Percentiles rank a stretch among this genome's conserved stretches.
These are phyloP conservation scores for Aethes cnicana DNA, from an alignment of 2,888 invertebrate genomes.

Conservation along the genomic window DNA sequence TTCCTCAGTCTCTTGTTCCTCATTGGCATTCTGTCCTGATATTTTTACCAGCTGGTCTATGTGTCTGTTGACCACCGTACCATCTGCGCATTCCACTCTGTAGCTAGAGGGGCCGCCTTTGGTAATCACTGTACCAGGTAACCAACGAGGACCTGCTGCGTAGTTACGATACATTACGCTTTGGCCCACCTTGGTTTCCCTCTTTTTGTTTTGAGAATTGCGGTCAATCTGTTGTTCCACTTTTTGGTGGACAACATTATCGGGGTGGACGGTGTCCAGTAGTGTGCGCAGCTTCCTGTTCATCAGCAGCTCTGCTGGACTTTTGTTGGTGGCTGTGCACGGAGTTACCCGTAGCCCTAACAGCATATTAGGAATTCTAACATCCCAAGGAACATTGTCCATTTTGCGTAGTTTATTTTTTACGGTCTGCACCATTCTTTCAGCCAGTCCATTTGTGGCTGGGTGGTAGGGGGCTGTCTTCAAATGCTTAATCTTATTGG, in stretches of 20 bases:
- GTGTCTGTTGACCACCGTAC: neutral
- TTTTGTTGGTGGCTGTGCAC: slow-evolving; percentile 28
- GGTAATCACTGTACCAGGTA: slow-evolving; percentile 2
- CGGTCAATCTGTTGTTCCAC: slow-evolving; percentile 20
- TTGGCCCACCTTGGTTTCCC: slow-evolving; percentile 23
- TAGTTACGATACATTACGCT: slow-evolving; percentile 10
- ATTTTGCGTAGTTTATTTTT: slow-evolving; percentile 34
- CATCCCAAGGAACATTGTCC: slow-evolving; percentile 30
- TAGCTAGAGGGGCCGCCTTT: slow-evolving; percentile 1
- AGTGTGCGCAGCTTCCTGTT: slow-evolving; percentile 28
- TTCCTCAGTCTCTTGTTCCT: no score
- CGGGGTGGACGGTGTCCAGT: slow-evolving; percentile 26
- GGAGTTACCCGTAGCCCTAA: slow-evolving; percentile 16
- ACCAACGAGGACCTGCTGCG: neutral
- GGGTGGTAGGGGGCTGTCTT: slow-evolving; percentile 35
- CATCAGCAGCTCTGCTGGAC: slow-evolving; percentile 31
- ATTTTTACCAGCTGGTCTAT: no score
- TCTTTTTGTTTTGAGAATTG: slow-evolving; percentile 11
- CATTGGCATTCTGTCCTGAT: no score
- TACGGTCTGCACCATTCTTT: slow-evolving; percentile 35
- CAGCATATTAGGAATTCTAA: slow-evolving; percentile 23
- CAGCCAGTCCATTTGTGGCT: slow-evolving; percentile 35
- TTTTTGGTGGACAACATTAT: slow-evolving; percentile 9
- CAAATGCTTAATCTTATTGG: slow-evolving; percentile 34
- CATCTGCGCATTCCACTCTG: neutral